Evolutionary conservation across 2,888 invertebrate genomes (phyloP), one percentile per base, ranked within the genome.

Genomic region (Drosophila nr. perissopoda): DNA sequence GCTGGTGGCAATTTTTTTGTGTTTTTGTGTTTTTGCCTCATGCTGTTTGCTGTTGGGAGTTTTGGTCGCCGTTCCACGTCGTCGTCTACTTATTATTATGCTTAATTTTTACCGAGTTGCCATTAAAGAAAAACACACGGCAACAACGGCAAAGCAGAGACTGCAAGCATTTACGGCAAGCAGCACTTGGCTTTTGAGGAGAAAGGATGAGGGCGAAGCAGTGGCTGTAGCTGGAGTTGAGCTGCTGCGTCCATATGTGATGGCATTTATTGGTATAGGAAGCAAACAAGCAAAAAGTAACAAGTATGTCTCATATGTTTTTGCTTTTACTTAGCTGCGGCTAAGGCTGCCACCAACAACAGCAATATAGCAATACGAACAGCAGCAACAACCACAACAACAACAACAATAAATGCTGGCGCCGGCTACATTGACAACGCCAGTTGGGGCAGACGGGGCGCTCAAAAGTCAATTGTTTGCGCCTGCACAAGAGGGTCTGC

Each of bases 391-490:
- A 27, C 56, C 54, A 13, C 62, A 73, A 31, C 53, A 46, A 11
- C 65, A 61, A 21, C 40, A 61, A 63, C 70, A 65, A 73, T 54
- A 56, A 74, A 56, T 60, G 52, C 64, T 81, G 71, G 77, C 68
- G 75, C 74, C 74, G 71, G 79, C 70, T 40, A 69, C 70, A 79
- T 78, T 78, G 77, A 79, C 79, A 71, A 62, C 40, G 51, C 53
- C 70, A 70, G 52, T 65, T 68, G 61, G 67, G 49, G 48, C 65
- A 59, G 77, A 48, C 49, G 40, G 74, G 67, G 54, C 70, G 81
- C 79, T 83, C 83, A 83, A 86, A 83, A 83, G 83, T 83, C 86
- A 83, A 83, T 83, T 83, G 83, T 83, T 83, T 83, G 86, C 81
- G 83, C 86, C 83, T 79, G 83, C 83, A 79, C 65, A 56, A 86